phyloP scores from a whole-genome alignment of 2,888 invertebrate species.

The Lacanobia wlatinum region DNA sequence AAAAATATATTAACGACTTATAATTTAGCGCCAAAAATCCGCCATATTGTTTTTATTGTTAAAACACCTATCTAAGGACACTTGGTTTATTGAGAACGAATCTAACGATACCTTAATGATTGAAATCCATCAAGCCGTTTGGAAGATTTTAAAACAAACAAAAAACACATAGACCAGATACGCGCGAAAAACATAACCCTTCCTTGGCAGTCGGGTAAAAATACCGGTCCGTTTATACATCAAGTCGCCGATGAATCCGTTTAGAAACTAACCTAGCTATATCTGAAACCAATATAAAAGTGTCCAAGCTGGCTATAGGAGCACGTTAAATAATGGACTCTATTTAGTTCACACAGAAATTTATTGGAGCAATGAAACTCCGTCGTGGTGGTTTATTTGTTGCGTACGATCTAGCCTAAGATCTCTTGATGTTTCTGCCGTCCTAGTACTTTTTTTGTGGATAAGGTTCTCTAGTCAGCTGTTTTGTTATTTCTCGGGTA shows the following conservation, averaged over 20 bases:
- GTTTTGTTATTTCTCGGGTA: not conserved
- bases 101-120: too few relatives aligned
- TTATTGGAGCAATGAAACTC: constrained; percentile 69
- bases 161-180: too few relatives aligned
- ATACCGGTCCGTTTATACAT: constrained; percentile 5
- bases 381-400: constrained; percentile 52
- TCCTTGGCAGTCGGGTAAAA: too few relatives aligned
- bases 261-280: constrained; percentile 12
- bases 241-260: constrained; percentile 5
- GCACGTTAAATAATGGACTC: constrained; percentile 62
- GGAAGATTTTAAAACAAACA: too few relatives aligned
- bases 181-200: too few relatives aligned
- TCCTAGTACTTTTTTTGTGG: constrained; percentile 52
- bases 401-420: constrained; percentile 38
- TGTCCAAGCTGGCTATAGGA: constrained; percentile 40
- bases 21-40: too few relatives aligned
- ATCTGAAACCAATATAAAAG: constrained; percentile 56
- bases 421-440: constrained; percentile 45
- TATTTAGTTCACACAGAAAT: constrained; percentile 66
- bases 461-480: constrained; percentile 12
- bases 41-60: too few relatives aligned
- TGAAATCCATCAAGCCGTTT: too few relatives aligned
- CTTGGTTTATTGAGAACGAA: too few relatives aligned
- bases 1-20: too few relatives aligned
- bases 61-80: too few relatives aligned